Conservation (phyloP, 2,888 invertebrate species). For the Diabrotica balteata region DNA sequence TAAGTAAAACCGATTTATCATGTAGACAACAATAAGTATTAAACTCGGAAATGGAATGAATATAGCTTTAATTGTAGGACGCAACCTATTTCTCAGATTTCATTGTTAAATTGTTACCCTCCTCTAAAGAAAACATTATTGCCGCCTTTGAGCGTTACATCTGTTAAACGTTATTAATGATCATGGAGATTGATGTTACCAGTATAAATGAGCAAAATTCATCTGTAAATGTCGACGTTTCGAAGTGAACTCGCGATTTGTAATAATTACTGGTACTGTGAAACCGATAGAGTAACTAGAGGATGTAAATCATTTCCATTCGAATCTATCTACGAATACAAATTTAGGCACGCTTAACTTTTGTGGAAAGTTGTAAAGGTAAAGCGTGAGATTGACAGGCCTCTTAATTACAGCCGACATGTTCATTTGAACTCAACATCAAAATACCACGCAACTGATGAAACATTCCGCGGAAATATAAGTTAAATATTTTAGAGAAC, state of each 20-base stretch:
- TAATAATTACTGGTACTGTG: constrained; percentile 20
- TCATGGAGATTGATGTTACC: constrained; percentile 32
- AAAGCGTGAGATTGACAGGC: not conserved
- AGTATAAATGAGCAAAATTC: constrained; percentile 29
- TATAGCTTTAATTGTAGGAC: not conserved
- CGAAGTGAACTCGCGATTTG: constrained; percentile 18
- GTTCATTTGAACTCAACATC: not conserved
- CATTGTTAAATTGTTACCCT: not conserved
- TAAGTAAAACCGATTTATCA: not conserved
- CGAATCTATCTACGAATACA: constrained; percentile 1
- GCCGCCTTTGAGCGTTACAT: constrained; percentile 15
- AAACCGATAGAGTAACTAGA: constrained; percentile 18
- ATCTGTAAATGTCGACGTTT: constrained; percentile 25
- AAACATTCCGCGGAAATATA: no score
- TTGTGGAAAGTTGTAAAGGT: constrained; percentile 8
- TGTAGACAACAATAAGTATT: not conserved
- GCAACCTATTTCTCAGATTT: not conserved
- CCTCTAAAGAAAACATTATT: not conserved
- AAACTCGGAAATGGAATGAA: no score
- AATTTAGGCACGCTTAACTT: constrained; percentile 15
- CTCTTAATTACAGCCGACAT: constrained; percentile 4
- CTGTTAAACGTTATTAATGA: constrained; percentile 35
- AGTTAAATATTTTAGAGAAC: no score
- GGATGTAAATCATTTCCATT: constrained; percentile 15
- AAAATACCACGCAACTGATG: no score